A percentile compares a stretch with the other conserved stretches of the same genome.
Conservation (phyloP, 2,888 invertebrate genomes). For the Ochlodes sylvanus region DNA sequence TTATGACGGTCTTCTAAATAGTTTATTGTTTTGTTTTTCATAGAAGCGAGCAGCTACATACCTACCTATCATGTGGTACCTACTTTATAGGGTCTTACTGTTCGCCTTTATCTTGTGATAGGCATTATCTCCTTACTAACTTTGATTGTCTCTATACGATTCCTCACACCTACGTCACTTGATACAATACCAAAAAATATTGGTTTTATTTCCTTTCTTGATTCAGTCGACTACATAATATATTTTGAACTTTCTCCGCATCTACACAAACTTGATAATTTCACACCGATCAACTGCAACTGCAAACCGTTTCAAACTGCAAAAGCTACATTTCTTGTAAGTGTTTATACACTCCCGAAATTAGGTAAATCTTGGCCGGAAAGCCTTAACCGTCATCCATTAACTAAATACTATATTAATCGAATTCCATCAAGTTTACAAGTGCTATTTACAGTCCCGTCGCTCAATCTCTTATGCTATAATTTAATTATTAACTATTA, state of each 20-base stretch:
- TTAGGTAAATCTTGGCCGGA: slow-evolving; percentile 2
- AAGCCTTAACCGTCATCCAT: slow-evolving; percentile 47
- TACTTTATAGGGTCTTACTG: too few relatives aligned
- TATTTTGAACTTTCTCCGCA: background rate
- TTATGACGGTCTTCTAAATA: too few relatives aligned
- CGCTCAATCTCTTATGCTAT: slow-evolving; percentile 34
- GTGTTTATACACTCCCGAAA: slow-evolving; percentile 11
- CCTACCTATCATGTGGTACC: too few relatives aligned
- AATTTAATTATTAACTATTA: slow-evolving; percentile 23
- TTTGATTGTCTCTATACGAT: too few relatives aligned
- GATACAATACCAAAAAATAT: too few relatives aligned
- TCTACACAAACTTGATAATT: background rate
- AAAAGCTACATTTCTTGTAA: slow-evolving; percentile 2
- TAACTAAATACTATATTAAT: slow-evolving; percentile 56
- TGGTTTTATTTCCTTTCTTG: too few relatives aligned
- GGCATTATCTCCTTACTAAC: too few relatives aligned
- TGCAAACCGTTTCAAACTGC: slow-evolving; percentile 36
- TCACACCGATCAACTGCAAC: background rate
- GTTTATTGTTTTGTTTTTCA: too few relatives aligned
- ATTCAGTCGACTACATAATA: too few relatives aligned
- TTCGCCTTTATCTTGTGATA: too few relatives aligned
- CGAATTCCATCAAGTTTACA: slow-evolving; percentile 56
- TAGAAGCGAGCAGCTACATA: too few relatives aligned
- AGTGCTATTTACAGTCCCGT: slow-evolving; percentile 63
- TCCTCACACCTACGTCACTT: too few relatives aligned